Conservation (phyloP, 1,140 invertebrate genomes). For the Aphelenchoides fujianensis region DNA sequence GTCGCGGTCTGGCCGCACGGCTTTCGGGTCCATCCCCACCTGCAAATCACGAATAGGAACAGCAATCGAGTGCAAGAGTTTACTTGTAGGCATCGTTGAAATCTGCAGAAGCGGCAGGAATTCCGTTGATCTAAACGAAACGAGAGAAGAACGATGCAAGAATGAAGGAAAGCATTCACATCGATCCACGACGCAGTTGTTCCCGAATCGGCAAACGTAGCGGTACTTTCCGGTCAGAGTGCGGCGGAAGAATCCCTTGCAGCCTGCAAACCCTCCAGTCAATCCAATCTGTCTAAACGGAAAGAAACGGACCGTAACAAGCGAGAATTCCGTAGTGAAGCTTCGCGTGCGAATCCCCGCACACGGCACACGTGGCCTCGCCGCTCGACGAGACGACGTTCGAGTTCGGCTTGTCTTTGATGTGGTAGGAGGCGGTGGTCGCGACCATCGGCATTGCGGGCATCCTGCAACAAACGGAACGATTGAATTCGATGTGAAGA, state of each 20-base stretch:
- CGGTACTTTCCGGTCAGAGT: slow-evolving; percentile 61
- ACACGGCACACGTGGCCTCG: slow-evolving; percentile 57
- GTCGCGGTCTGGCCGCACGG: slow-evolving; percentile 58
- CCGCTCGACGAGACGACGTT: slow-evolving; percentile 20
- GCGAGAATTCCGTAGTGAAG: slow-evolving; percentile 59
- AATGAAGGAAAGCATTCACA: slow-evolving; percentile 40
- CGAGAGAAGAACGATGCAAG: too few relatives aligned
- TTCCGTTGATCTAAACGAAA: slow-evolving; percentile 47
- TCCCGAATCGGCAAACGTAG: slow-evolving; percentile 60
- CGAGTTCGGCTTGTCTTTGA: slow-evolving; percentile 36
- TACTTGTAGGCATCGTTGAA: slow-evolving; percentile 56
- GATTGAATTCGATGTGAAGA: not conserved
- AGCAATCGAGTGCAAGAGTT: too few relatives aligned
- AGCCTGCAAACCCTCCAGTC: slow-evolving; percentile 31
- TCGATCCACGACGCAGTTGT: slow-evolving; percentile 62
- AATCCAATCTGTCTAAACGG: slow-evolving; percentile 26
- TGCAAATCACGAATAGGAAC: too few relatives aligned
- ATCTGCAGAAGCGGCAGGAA: slow-evolving; percentile 55
- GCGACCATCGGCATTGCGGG: slow-evolving; percentile 34
- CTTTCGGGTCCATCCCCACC: slow-evolving; percentile 58
- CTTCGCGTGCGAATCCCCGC: slow-evolving; percentile 59
- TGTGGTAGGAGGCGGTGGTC: slow-evolving; percentile 40
- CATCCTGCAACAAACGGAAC: slow-evolving; percentile 31
- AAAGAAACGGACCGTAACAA: slow-evolving; percentile 50
- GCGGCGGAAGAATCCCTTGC: slow-evolving; percentile 55